phyloP scores from a whole-genome alignment of 2,113 vertebrate genomes.

The Pachycephala philippinensis region DNA sequence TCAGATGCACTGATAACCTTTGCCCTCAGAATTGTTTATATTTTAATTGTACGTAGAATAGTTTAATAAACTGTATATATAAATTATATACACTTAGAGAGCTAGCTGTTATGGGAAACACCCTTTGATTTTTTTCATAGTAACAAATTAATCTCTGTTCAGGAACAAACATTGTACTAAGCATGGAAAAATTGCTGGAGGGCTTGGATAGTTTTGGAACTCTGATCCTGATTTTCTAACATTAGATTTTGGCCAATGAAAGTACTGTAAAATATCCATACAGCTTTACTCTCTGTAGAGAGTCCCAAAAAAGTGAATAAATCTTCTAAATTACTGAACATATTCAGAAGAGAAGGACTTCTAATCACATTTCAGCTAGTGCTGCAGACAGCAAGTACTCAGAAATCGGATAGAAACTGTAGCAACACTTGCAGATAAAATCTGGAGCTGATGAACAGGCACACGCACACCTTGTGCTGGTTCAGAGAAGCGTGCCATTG shows the following conservation, averaged over 20 bases:
- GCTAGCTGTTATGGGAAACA: neutral
- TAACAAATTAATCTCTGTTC: neutral
- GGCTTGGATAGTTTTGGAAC: neutral
- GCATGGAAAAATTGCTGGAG: neutral
- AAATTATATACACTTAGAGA: neutral
- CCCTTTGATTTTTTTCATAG: neutral
- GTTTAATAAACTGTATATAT: neutral
- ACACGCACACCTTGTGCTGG: neutral
- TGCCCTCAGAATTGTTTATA: neutral
- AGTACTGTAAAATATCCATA: neutral
- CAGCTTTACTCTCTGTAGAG: neutral
- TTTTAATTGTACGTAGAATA: neutral
- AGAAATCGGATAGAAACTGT: neutral
- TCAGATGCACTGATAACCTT: neutral
- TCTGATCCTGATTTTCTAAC: neutral
- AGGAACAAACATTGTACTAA: neutral
- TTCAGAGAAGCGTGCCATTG: neutral
- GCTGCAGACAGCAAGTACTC: neutral
- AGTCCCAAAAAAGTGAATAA: neutral
- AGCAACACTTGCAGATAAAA: neutral
- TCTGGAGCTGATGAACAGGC: neutral
- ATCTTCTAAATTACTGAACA: neutral
- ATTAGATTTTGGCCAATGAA: neutral
- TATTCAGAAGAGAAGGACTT: neutral
- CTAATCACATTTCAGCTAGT: neutral